Evolutionary conservation across 2,113 vertebrate genomes (phyloP), one percentile per base, ranked within the genome.

Genomic region (Eolophus roseicapilla): DNA sequence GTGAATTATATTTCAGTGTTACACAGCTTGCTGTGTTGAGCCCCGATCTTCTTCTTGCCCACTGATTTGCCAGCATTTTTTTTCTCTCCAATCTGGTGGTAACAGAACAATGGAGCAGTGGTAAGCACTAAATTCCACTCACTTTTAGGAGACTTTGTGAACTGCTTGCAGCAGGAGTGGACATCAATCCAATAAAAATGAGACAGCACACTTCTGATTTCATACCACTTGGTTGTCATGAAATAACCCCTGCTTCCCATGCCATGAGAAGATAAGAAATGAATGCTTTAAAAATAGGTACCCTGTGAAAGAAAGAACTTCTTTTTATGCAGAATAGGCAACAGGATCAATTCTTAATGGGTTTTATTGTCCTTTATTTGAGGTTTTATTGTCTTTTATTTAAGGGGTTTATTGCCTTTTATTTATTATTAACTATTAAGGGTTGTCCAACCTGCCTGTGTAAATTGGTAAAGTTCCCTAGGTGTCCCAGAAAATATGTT

Each of bases 1-100:
- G 41, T 27, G 81, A 97, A 89, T 71, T 88, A 69, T 82, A 44
- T 93, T 93, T 88, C 89, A 82, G 65, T 82, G 90, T 90, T 94
- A 71, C 50, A 71, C 69, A 76, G 46, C 49, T 59, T 57, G 52
- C 81, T 78, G 16, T 90, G 60, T 70, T 65, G 84, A 92, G 73
- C 44, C 82, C 76, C 86, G 62, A 77, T 90, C 79, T 59, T 90
- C 20, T 62, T 81, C 35, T 93, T 85, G 37, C 55, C 47, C 57
- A 11, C 52, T 81, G 20, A 73, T 75, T 87, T 80, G 4, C 19
- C 64, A 71, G 43, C 13, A 11, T 39, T 62, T 75, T 95, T 70
- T 88, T 90, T 96, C 53, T 68, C 43, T 89, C 23, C 35, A 77
- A 23, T 94, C 95, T 85, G 49, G 46, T 86, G 46, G 83, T 75